A percentile compares a stretch with the other conserved stretches of the same genome.
phyloP scores from a whole-genome alignment of 2,113 vertebrate genomes.

The Hylia prasina region DNA sequence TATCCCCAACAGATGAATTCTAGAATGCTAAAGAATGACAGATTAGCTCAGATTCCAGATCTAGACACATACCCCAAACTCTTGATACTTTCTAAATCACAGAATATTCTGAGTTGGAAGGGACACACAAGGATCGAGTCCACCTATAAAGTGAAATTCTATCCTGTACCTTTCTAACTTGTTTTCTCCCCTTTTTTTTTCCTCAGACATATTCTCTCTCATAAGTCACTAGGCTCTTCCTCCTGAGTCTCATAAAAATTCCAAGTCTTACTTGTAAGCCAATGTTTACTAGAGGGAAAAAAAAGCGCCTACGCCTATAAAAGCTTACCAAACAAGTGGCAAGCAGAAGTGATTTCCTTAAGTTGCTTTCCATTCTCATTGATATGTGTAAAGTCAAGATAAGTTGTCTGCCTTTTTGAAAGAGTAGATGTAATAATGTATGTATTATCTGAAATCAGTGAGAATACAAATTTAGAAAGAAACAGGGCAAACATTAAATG shows the following conservation, averaged over 20 bases:
- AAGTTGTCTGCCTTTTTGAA: neutral
- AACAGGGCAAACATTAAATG: neutral
- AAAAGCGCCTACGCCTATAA: neutral
- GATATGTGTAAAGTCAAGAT: neutral
- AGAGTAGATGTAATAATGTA: neutral
- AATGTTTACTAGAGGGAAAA: neutral
- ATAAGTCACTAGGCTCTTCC: neutral
- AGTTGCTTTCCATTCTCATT: neutral
- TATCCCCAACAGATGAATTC: neutral
- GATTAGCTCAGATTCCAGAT: neutral
- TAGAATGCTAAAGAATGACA: neutral
- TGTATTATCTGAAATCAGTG: neutral
- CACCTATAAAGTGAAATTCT: neutral
- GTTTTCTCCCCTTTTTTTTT: neutral
- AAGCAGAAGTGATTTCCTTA: neutral
- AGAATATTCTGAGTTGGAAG: neutral
- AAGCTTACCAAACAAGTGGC: neutral
- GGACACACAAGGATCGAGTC: fast-evolving
- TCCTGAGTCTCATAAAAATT: neutral
- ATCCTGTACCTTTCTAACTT: neutral
- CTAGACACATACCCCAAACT: neutral
- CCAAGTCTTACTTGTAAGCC: neutral
- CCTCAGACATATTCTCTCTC: neutral
- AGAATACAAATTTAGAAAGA: neutral
- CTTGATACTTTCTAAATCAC: neutral